Percentiles rank a stretch among this genome's conserved stretches.
Conservation (phyloP, 2,888 invertebrate species). For the Dicranocentrus wangi region DNA sequence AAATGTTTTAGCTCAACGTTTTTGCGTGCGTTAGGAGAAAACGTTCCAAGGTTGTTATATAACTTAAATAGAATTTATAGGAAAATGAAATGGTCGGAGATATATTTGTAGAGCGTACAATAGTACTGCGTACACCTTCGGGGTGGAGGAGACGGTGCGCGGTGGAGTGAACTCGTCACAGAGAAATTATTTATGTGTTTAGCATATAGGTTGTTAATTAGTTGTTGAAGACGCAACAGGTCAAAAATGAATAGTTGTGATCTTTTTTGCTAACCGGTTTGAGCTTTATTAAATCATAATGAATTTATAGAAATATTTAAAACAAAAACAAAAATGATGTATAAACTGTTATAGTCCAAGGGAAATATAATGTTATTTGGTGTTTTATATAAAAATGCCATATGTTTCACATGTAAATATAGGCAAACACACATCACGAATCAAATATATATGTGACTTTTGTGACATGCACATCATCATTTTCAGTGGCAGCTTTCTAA, state of each 20-base stretch:
- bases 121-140: no score
- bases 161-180: background rate
- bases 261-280: constrained; percentile 44
- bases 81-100: background rate
- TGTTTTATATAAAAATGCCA: background rate
- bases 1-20: constrained; percentile 39
- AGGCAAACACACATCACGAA: no score
- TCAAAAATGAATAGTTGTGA: constrained; percentile 20
- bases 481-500: no score
- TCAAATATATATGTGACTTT: background rate
- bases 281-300: constrained; percentile 44
- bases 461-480: constrained; percentile 18
- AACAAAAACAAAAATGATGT: background rate
- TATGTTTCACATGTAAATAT: no score
- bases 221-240: background rate
- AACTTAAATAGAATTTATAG: background rate
- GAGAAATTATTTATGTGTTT: constrained; percentile 5
- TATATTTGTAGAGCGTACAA: no score
- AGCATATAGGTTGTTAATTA: background rate
- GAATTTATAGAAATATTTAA: background rate
- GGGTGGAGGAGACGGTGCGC: no score
- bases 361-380: background rate
- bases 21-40: constrained; percentile 3
- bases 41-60: background rate
- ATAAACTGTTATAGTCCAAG: background rate